phyloP scores from a whole-genome alignment of 2,797 vertebrate species.

The Oreonectes daqikongensis region DNA sequence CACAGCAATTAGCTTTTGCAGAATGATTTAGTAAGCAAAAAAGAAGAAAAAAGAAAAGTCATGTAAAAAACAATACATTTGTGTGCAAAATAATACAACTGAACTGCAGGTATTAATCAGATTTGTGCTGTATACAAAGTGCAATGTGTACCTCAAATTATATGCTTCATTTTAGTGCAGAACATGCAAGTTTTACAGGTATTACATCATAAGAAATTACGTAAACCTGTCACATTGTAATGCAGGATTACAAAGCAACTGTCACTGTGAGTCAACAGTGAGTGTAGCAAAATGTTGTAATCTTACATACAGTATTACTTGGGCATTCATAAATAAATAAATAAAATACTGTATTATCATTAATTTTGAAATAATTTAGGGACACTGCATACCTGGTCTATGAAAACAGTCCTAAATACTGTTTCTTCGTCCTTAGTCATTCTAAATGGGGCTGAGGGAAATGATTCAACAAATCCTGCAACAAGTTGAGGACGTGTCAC shows the following conservation, averaged over 20 bases:
- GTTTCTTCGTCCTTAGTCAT: background rate
- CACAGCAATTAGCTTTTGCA: background rate
- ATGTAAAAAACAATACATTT: background rate
- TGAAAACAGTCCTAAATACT: background rate
- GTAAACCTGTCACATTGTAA: too few species aligned
- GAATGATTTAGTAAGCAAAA: background rate
- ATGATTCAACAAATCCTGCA: slow-evolving; percentile 53
- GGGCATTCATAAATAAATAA: background rate
- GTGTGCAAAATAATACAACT: background rate
- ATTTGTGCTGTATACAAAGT: too few species aligned
- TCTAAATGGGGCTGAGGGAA: slow-evolving; percentile 55
- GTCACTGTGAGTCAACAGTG: too few species aligned
- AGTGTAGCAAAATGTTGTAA: too few species aligned
- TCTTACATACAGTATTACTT: too few species aligned
- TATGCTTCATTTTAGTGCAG: too few species aligned
- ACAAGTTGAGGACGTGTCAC: slow-evolving; percentile 58
- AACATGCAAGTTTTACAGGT: too few species aligned
- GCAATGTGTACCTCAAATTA: too few species aligned
- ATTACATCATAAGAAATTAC: too few species aligned
- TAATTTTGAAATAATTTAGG: background rate
- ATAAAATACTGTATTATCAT: background rate
- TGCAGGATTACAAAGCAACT: too few species aligned
- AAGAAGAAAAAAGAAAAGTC: too few species aligned
- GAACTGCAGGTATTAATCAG: too few species aligned
- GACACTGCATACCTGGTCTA: slow-evolving; percentile 1